Evolutionary conservation across 2,797 vertebrate genomes (phyloP).

Genomic region (Garrulus glandarius): DNA sequence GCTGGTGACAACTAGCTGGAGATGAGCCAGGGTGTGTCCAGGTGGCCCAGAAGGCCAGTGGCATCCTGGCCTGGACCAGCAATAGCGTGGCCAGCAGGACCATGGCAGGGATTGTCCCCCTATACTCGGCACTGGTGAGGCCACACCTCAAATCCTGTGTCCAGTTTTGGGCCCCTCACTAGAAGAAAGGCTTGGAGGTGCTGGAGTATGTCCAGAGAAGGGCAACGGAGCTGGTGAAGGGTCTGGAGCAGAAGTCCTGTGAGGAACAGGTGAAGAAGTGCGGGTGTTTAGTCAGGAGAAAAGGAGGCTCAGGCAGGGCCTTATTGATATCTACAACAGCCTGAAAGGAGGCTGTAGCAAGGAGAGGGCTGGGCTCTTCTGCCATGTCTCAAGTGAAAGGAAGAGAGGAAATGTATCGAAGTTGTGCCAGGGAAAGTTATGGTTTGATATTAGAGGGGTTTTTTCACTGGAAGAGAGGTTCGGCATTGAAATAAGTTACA

Average conservation of each 20-base stretch:
- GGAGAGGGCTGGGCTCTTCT: background rate
- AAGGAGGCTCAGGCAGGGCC: too few species aligned
- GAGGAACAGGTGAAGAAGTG: background rate
- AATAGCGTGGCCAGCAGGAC: rapidly evolving
- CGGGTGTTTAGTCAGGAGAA: background rate
- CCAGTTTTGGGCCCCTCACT: background rate
- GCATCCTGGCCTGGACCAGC: background rate
- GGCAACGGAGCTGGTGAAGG: too few species aligned
- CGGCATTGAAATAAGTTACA: background rate
- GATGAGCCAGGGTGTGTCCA: background rate
- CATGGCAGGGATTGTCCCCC: background rate
- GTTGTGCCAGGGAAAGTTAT: background rate
- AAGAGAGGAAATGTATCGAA: background rate
- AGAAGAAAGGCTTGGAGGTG: background rate
- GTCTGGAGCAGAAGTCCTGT: background rate
- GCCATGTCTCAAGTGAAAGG: background rate
- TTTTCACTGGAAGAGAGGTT: background rate
- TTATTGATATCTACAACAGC: background rate
- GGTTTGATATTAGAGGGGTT: background rate
- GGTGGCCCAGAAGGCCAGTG: background rate
- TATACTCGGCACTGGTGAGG: rapidly evolving
- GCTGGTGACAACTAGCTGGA: background rate
- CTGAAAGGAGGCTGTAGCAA: background rate
- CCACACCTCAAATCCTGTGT: background rate
- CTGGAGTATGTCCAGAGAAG: background rate